phyloP scores from a whole-genome alignment of 2,888 invertebrate species.

The Gisinianus flammeolus region DNA sequence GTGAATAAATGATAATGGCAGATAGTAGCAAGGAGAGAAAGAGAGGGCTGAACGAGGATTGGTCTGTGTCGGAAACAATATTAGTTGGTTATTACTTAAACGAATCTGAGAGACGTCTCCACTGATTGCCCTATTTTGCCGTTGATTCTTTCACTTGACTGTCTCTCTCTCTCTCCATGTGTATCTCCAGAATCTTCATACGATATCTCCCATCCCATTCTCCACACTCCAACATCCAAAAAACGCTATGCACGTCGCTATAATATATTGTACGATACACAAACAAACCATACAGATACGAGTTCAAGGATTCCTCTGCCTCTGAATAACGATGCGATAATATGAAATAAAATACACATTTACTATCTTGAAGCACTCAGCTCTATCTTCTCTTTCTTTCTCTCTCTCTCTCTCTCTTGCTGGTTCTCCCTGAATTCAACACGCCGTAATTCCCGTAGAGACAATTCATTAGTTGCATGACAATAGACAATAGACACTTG shows the following conservation, averaged over 20 bases:
- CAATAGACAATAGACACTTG: constrained; percentile 44
- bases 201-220: no score
- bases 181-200: no score
- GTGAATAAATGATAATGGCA: no score
- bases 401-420: neutral
- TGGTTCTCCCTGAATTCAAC: constrained; percentile 24
- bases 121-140: constrained; percentile 40
- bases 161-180: neutral
- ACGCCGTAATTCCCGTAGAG: constrained; percentile 48
- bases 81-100: constrained; percentile 43
- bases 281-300: no score
- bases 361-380: neutral
- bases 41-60: neutral
- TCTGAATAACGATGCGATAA: constrained; percentile 13
- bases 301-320: neutral
- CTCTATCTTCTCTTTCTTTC: neutral
- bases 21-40: no score
- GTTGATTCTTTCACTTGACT: constrained; percentile 13
- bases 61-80: constrained; percentile 32
- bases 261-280: no score
- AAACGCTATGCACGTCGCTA: no score
- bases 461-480: constrained; percentile 54
- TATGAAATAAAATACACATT: constrained; percentile 24
- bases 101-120: constrained; percentile 44
- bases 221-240: no score